Evolutionary conservation across 2,888 invertebrate species (phyloP).

Genomic region (Microctonus brassicae): DNA sequence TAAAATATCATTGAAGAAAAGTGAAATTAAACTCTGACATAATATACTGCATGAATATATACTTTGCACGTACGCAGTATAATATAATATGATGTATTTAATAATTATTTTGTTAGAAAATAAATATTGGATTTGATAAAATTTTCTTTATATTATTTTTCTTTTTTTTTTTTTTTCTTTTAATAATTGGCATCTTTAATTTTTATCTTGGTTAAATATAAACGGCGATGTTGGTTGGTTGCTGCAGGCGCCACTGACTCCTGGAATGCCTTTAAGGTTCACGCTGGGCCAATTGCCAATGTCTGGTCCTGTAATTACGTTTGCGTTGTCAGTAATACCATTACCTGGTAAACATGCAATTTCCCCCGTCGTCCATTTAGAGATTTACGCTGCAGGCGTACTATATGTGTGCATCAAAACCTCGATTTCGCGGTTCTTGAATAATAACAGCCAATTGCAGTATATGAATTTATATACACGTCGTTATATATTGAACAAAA

Average conservation of each 20-base stretch:
- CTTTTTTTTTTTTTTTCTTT: no score
- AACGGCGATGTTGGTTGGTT: not conserved
- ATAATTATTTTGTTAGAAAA: not conserved
- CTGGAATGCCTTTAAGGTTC: slow-evolving; percentile 24
- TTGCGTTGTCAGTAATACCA: slow-evolving; percentile 60
- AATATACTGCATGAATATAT: slow-evolving; percentile 7
- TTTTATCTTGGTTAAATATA: not conserved
- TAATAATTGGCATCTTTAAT: not conserved
- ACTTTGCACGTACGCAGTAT: not conserved
- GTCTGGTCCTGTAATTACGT: slow-evolving; percentile 65
- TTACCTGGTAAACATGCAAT: slow-evolving; percentile 64
- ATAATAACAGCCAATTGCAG: not conserved
- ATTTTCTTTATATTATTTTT: no score
- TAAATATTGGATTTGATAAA: not conserved
- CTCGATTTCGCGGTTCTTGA: slow-evolving; percentile 2
- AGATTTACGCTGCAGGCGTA: slow-evolving; percentile 24
- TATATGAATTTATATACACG: not conserved
- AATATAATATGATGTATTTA: not conserved
- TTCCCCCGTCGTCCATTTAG: slow-evolving; percentile 49
- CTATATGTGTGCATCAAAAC: not conserved
- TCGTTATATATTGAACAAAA: not conserved
- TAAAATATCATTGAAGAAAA: not conserved
- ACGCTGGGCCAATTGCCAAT: slow-evolving; percentile 56
- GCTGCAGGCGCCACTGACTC: slow-evolving; percentile 17
- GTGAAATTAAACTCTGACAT: slow-evolving; percentile 19